Percentiles rank a stretch among this genome's conserved stretches.
phyloP scores from a whole-genome alignment of 35 echinoderm and acorn worm genomes.

The Patiria miniata region DNA sequence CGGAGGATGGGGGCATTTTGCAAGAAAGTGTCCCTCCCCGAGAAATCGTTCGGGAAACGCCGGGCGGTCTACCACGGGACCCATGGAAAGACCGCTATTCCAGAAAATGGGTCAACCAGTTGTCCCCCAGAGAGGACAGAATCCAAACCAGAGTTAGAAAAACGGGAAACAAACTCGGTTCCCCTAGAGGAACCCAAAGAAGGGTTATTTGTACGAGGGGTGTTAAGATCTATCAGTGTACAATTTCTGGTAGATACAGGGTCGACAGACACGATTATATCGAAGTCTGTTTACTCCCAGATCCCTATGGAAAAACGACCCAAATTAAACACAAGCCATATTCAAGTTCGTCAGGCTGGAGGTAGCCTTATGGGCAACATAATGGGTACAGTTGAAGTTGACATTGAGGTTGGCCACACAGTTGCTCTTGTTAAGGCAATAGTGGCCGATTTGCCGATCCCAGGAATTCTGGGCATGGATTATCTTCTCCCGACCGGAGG shows the following conservation, averaged over 20 bases:
- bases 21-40: neutral
- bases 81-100: constrained; percentile 27
- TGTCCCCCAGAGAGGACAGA: neutral
- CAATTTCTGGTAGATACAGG: constrained; percentile 37
- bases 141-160: neutral
- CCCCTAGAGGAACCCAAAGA: constrained; percentile 25
- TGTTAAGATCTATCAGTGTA: neutral
- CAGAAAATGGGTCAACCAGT: constrained; percentile 11
- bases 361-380: no score
- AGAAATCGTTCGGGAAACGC: constrained; percentile 25
- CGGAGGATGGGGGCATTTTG: constrained; percentile 19
- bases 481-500: no score
- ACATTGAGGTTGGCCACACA: no score
- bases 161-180: neutral
- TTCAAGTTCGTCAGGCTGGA: no score
- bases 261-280: constrained; percentile 29
- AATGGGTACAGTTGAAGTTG: no score
- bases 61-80: constrained; percentile 3
- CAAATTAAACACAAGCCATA: no score
- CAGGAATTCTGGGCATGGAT: no score
- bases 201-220: constrained; percentile 24
- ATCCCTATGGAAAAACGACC: neutral
- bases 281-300: neutral
- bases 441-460: no score
- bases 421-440: no score